Evolutionary conservation across 1,140 invertebrate genomes (phyloP), one percentile per base, ranked within the genome.

Genomic region (Dreissena rostriformis): DNA sequence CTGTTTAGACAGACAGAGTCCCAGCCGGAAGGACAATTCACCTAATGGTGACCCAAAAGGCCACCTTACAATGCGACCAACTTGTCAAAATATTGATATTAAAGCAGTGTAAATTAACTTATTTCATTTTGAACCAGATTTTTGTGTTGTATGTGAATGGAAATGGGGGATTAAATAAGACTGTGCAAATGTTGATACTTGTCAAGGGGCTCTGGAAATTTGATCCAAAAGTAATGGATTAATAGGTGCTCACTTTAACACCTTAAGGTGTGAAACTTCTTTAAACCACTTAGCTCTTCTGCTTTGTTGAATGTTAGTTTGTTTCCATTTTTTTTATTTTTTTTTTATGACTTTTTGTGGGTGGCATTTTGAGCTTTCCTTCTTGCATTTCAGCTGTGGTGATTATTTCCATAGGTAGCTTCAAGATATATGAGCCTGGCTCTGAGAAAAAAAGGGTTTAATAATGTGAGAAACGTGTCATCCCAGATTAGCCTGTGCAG

Each of bases 1-100:
- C 17, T 79, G 53, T 79, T 79, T 70, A 53, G 22, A 70, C 29
- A 55, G 39, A 29, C n/a, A 22, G 6, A 24, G n/a, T 28, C 15
- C 22, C 55, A 28, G 67, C 77, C 77, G 77, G 77, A 79, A 70
- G 77, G 67, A 51, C 52, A 57, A 26, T 79, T 79, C 70, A 53
- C 17, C 17, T 22, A 10, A 68, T 57, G 14, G 77, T 79, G 66
- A 71, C 77, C 77, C 19, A 26, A 61, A 71, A 53, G 51, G 65
- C 70, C 57, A n/a, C 52, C 29, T 24, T 55, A 52, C 63, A 70
- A 22, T 65, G 49, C 22, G 26, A 57, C 57, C 29, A 28, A 71
- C 77, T 61, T 79, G 77, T 79, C 65, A 79, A 70, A 79, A 79
- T 79, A 79, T 79, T 79, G 77, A 79, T 70, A 55, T 79, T 79